These are phyloP conservation scores for Mesorhabditis belari DNA, from an alignment of 2,888 invertebrate species.

Conservation along the genomic window DNA sequence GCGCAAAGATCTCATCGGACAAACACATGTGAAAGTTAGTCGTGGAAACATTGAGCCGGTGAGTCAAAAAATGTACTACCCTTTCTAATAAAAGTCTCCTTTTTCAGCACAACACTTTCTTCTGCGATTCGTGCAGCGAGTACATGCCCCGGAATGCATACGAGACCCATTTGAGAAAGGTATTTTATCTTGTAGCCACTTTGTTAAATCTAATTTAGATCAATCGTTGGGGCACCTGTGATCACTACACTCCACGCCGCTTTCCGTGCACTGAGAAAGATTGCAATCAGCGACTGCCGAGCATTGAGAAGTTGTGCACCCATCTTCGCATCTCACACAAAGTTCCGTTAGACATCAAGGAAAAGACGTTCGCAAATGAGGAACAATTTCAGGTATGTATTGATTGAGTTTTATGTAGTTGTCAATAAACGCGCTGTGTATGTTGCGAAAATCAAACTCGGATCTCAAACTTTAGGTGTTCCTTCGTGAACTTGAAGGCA, in stretches of 20 bases:
- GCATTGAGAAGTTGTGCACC: conserved; percentile 30
- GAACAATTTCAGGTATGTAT: conserved; percentile 18
- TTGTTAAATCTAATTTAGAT: neutral
- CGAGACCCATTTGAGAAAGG: neutral
- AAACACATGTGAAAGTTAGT: neutral
- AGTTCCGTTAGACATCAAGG: conserved; percentile 28
- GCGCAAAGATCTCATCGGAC: neutral
- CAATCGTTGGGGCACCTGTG: conserved; percentile 20
- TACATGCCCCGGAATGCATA: neutral
- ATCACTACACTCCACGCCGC: conserved; percentile 30
- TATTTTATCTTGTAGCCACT: neutral
- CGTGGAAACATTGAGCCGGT: neutral
- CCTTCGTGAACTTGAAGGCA: conserved; percentile 30
- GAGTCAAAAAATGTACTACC: too few relatives aligned
- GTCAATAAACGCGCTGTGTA: too few relatives aligned
- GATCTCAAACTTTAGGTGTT: conserved; percentile 8
- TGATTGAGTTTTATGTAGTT: neutral
- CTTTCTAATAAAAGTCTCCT: too few relatives aligned
- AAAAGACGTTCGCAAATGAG: conserved; percentile 17
- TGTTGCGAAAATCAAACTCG: neutral
- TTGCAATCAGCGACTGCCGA: conserved; percentile 29
- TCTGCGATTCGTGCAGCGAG: neutral
- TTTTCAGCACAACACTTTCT: too few relatives aligned
- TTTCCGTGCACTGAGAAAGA: conserved; percentile 27
- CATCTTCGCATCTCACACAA: conserved; percentile 31